Base-by-base conservation (phyloP, 1,140 invertebrate species). In the Pseudomyrmex dendroicus region DNA sequence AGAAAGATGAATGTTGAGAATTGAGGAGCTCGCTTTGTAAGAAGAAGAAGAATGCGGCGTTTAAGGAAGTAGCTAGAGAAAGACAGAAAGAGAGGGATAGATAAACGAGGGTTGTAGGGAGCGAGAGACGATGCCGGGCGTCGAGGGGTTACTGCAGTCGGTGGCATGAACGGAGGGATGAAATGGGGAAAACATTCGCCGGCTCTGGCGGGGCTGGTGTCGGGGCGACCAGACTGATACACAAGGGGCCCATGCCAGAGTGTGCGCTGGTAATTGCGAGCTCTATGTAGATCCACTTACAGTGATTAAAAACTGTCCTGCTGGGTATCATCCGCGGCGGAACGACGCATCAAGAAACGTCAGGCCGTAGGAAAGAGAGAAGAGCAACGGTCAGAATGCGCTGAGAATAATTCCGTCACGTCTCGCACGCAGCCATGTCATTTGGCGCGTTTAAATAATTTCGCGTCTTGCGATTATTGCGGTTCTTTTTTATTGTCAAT, bases 281-380 rank as follows among this genome's bases (percentile, higher is more conserved):
- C 77, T 91, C 92, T 93, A 94, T 93, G 93, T 92, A 94, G 92
- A 93, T 93, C 94, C 94, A 94, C 94, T 94, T 94, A 94, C 92
- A 91, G 93, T 94, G 94, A 94, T 94, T 94, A 94, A 94, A 94
- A 94, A 94, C 92, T 93, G 92, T 93, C 94, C 93, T 93, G 93
- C 92, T 90, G 91, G 92, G 93, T 91, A 92, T 90, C 91, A 86
- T 89, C 86, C 89, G 66, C 66, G 84, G 83, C 70, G 67, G 84
- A 84, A 88, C 87, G 84, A 61, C 72, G 86, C 35, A 68, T 67
- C 76, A 52, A 54, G 70, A 61, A 35, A 68, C 44, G 66, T 52
- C 66, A 22, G 17, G 22, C 22, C 13, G 62, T 35, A 62, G 25
- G 20, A 62, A 67, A 64, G 77, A 52, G 63, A 78, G 50, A 62